Evolutionary conservation across 2,113 vertebrate genomes (phyloP), one percentile per base, ranked within the genome.

Genomic region (Poicephalus gulielmi): DNA sequence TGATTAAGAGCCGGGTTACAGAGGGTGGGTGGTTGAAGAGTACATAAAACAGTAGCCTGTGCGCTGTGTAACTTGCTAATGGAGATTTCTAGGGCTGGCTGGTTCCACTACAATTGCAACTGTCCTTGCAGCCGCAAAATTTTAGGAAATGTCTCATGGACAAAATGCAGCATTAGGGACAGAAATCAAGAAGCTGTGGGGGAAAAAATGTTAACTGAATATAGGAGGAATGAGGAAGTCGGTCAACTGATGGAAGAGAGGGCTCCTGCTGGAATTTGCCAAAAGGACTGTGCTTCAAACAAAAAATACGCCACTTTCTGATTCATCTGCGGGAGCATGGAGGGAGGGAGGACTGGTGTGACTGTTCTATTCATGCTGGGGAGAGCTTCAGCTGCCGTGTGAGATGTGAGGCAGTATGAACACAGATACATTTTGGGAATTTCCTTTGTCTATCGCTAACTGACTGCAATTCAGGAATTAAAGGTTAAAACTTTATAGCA

Each of bases 161-260:
- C 37, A 53, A 86, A 75, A 60, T 19, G 17, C 0, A 1, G 5
- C 0, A 0, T 55, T 82, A 33, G 55, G 46, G 66, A 71, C 33
- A 75, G 55, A 59, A n/a, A 44, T 71, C 31, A 76, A 5, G 13
- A 57, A 41, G 10, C 18, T 67, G 46, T 4, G 10, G 1, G 10
- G 9, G 7, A 15, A 3, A 7, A 7, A 18, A 49, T 66, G 25
- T 59, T 8, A 82, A 11, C 31, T 52, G 71, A 46, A 87, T 71
- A 47, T 71, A 23, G 35, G 46, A 78, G 24, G 55, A 81, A 46
- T 33, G 50, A 81, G 49, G 73, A 78, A 66, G 31, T 63, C 5
- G 1, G 16, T 68, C 60, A 28, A 73, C 68, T 44, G 44, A 33
- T 44, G 44, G 80, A 91, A 59, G 23, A 67, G 83, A 49, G 22